Conservation (phyloP, 2,113 vertebrate genomes). For the Spea multiplicata region DNA sequence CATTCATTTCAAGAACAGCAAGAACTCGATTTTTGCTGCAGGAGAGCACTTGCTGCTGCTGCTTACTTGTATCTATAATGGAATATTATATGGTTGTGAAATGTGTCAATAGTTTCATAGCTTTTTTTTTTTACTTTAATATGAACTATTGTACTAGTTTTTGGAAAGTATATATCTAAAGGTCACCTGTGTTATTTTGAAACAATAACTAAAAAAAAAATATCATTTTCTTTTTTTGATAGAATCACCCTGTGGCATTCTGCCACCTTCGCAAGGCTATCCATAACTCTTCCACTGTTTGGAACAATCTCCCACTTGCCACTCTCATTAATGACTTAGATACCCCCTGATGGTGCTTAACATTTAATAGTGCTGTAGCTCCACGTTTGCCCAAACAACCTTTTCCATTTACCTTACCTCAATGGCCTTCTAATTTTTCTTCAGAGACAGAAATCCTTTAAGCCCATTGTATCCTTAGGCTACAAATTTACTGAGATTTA, state of each 20-base stretch:
- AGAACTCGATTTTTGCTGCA: neutral
- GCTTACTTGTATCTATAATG: neutral
- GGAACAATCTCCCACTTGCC: conserved; percentile 74
- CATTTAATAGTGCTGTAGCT: conserved; percentile 85
- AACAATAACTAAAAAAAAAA: conserved; percentile 60
- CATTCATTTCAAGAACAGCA: neutral
- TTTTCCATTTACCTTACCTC: conserved; percentile 94
- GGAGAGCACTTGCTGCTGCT: neutral
- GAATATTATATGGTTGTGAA: neutral
- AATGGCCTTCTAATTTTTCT: conserved; percentile 95
- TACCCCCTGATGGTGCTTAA: conserved; percentile 83
- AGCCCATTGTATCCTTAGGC: conserved; percentile 92
- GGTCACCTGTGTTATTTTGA: conserved; percentile 52
- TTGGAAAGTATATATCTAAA: conserved; percentile 37
- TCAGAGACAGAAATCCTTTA: conserved; percentile 98
- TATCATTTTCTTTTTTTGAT: conserved; percentile 63
- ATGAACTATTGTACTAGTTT: conserved; percentile 25
- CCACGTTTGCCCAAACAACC: conserved; percentile 84
- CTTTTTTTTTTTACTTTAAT: conserved; percentile 25
- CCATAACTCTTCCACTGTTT: conserved; percentile 74
- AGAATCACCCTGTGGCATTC: conserved; percentile 68
- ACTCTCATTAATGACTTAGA: conserved; percentile 83
- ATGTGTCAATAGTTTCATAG: conserved; percentile 9
- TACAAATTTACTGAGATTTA: conserved; percentile 97
- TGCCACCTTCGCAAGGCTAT: conserved; percentile 62